Base-by-base conservation (phyloP, 2,888 invertebrate genomes). In the Orthosia gothica region DNA sequence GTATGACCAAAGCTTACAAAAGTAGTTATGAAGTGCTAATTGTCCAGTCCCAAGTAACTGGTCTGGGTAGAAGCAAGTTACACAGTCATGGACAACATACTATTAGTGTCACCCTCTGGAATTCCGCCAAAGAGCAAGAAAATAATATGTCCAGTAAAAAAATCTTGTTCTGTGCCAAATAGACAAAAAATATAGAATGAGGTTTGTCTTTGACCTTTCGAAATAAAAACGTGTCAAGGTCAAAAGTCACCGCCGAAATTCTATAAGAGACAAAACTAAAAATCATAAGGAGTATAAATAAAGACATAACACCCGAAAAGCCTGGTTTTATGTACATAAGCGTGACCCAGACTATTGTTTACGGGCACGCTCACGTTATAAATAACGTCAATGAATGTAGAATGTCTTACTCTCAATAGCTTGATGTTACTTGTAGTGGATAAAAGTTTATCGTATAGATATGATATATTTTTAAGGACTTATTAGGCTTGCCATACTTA, bases 301-400 rank as follows among this genome's bases (percentile, higher is more conserved):
- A 67, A 80, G 59, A 57, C 64, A 64, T 72, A 59, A 73, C 63
- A 64, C 5, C 62, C 58, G 54, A 58, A 47, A 80, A 67, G 59
- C 50, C 74, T 32, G 20, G 63, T 68, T 84, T 81, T 84, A 81
- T 81, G 67, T 67, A 59, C 61, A 66, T 15, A 63, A 59, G 61
- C 75, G 52, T 68, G 70, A 74, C 73, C 75, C 66, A 20, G 64
- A 55, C 70, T 59, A 65, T 76, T 74, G 81, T 85, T 80, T 74
- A 85, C 70, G 83, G 80, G 71, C 88, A 76, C 86, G 81, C 76
- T 63, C 58, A 32, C 32, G 78, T 71, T 76, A 79, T 86, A 88
- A 88, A 88, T 86, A 86, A 86, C 76, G 40, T 47, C 70, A 69
- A 79, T 86, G 88, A 86, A 81, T 86, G 76, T 58, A 68, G 62